phyloP scores from a whole-genome alignment of 2,797 vertebrate species.

The Dromococcyx pavoninus region DNA sequence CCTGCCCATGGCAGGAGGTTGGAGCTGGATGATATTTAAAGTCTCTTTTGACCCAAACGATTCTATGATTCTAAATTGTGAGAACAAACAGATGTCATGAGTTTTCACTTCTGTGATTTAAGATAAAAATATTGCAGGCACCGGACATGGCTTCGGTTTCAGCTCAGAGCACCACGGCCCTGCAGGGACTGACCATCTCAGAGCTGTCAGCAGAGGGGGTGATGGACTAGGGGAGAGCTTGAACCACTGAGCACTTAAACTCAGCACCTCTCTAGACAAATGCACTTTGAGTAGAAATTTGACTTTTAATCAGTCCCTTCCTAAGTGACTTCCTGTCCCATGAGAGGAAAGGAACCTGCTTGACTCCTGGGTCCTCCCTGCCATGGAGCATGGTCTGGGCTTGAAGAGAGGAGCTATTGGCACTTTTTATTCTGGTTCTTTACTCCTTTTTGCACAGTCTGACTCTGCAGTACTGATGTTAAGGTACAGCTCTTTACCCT shows the following conservation, averaged over 20 bases:
- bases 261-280: neutral
- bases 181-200: neutral
- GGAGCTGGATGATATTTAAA: too few species aligned
- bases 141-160: neutral
- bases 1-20: too few species aligned
- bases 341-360: neutral
- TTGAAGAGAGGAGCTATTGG: neutral
- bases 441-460: neutral
- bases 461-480: conserved; percentile 39
- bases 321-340: neutral
- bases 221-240: neutral
- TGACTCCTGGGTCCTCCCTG: rapidly evolving
- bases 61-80: too few species aligned
- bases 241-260: neutral
- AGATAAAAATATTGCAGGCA: neutral
- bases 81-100: neutral
- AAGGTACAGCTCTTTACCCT: conserved; percentile 62
- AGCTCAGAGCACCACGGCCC: neutral
- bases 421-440: neutral
- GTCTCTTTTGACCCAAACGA: too few species aligned
- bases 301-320: neutral
- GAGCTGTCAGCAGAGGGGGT: neutral
- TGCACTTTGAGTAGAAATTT: neutral
- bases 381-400: rapidly evolving
- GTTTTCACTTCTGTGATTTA: neutral